Evolutionary conservation across 2,888 invertebrate genomes (phyloP), one percentile per base, ranked within the genome.

Genomic region (Hypolimnas misippus): DNA sequence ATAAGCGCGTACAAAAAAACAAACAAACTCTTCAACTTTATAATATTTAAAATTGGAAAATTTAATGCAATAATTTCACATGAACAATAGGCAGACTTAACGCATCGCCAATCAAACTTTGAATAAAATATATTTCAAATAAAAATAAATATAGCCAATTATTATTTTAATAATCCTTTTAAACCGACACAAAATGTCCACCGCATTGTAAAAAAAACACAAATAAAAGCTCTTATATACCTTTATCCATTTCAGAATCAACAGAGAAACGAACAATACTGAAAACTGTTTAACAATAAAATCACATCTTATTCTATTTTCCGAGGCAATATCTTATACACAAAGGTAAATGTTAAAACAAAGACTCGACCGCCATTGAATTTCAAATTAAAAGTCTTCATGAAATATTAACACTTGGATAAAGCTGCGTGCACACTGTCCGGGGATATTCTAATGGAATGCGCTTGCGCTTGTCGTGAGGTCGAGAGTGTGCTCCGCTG

Each of bases 341-440:
- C 64, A 58, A 57, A 65, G 67, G 67, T 56, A 57, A 61, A 70
- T 63, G 54, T 38, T 58, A 64, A 70, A 66, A 62, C 61, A 59
- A 62, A 69, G 61, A 56, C 62, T 50, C 60, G 66, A 70, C 65
- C 69, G 70, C 72, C 67, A 69, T 74, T 75, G 81, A 82, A 81
- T 83, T 86, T 80, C 68, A 85, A 83, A 84, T 82, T 79, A 79
- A 83, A 84, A 82, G 81, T 79, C 76, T 81, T 85, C 85, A 88
- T 88, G 87, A 83, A 87, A 88, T 88, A 88, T 87, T 87, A 83
- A 87, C 84, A 71, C 70, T 64, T 67, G 70, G 67, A 71, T 84
- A 83, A 82, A 76, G 79, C 73, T 63, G 71, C 70, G 76, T 73
- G 73, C 77, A 71, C 76, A 65, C 57, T 44, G 62, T 16, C 42